Evolutionary conservation across 2,888 invertebrate genomes (phyloP).

Genomic region (Athalia cordata): DNA sequence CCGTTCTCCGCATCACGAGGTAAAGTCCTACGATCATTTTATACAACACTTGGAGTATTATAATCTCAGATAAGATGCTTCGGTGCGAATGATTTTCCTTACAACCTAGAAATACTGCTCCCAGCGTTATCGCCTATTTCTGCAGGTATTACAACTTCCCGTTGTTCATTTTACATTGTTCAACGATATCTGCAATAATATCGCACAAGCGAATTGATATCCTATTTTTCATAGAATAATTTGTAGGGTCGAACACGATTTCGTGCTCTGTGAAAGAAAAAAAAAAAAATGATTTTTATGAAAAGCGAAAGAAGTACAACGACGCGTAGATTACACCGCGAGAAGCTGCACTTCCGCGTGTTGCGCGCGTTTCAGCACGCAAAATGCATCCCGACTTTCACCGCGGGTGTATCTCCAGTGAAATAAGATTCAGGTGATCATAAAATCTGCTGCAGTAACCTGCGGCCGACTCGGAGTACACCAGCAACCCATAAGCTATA

Average conservation of each 20-base stretch:
- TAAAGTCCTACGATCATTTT: conserved; percentile 12
- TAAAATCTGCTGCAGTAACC: no score
- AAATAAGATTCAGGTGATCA: background rate
- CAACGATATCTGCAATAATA: no score
- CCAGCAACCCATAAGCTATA: no score
- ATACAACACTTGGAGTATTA: background rate
- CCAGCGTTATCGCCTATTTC: no score
- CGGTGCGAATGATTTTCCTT: conserved; percentile 2
- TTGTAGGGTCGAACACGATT: no score
- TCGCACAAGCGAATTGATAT: no score
- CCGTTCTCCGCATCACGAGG: background rate
- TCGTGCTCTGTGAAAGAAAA: no score
- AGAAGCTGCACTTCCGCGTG: conserved; percentile 24
- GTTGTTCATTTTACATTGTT: no score
- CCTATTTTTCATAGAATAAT: no score
- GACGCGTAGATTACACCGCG: background rate
- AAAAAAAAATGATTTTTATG: background rate
- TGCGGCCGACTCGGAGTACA: no score
- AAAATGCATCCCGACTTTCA: conserved; percentile 41
- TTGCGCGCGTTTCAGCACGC: conserved; percentile 5
- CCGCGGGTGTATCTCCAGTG: background rate
- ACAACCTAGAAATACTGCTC: background rate
- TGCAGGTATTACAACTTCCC: no score
- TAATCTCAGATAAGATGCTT: conserved; percentile 21
- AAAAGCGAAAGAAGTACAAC: background rate